These are phyloP conservation scores for Ctenochaetus hawaiiensis DNA, from an alignment of 2,797 vertebrate genomes.

Conservation along the genomic window DNA sequence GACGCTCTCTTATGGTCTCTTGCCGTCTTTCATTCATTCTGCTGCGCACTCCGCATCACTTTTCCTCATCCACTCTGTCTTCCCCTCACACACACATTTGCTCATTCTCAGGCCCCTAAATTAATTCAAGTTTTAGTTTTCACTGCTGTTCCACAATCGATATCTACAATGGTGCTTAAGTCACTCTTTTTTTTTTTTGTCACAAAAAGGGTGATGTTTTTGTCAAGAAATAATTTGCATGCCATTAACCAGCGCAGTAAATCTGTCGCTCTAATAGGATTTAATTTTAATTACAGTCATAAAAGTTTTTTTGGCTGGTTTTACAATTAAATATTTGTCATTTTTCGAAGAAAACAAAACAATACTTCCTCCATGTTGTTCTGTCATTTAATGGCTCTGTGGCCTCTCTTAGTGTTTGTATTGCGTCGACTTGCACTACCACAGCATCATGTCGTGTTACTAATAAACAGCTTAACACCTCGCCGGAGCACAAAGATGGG, in stretches of 20 bases:
- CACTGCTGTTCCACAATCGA: slow-evolving; percentile 22
- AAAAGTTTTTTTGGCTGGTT: slow-evolving; percentile 7
- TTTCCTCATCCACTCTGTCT: slow-evolving; percentile 13
- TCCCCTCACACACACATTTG: slow-evolving; percentile 17
- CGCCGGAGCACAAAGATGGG: slow-evolving; percentile 45
- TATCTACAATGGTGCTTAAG: slow-evolving; percentile 18
- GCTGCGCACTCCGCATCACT: slow-evolving; percentile 21
- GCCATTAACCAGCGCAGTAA: slow-evolving; percentile 18
- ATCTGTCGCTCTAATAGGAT: slow-evolving; percentile 20
- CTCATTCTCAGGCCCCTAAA: slow-evolving; percentile 1
- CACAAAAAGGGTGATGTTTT: neutral
- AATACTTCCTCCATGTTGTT: neutral
- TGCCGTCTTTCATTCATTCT: slow-evolving; percentile 38
- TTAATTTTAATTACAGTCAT: neutral
- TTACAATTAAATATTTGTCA: neutral
- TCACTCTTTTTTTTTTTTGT: slow-evolving; percentile 1
- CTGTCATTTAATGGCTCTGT: neutral
- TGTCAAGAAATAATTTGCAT: slow-evolving; percentile 23
- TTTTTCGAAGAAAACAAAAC: slow-evolving; percentile 10
- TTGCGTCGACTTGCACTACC: neutral
- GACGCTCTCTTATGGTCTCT: slow-evolving; percentile 44
- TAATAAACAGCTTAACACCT: slow-evolving; percentile 69
- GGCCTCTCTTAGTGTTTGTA: slow-evolving; percentile 7
- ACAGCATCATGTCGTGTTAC: slow-evolving; percentile 29
- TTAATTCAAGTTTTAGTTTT: slow-evolving; percentile 25